These are phyloP conservation scores for Wasmannia auropunctata DNA, from an alignment of 1,140 invertebrate species.

Conservation along the genomic window DNA sequence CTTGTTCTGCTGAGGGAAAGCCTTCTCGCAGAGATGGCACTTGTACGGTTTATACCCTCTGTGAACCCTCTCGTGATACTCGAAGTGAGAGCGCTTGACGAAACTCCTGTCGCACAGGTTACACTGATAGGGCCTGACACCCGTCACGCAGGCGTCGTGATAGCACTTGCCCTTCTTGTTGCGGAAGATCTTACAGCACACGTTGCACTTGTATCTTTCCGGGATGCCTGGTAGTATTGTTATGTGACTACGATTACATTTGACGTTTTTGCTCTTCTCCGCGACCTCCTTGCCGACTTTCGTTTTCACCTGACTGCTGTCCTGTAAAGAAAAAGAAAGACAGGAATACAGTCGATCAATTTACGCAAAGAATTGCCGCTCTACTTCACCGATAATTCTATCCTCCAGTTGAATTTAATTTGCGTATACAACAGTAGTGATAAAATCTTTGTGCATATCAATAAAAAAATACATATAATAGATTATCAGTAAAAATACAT, in stretches of 20 bases:
- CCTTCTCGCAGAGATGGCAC: constrained; percentile 89
- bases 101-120: constrained; percentile 79
- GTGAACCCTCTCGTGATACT: constrained; percentile 88
- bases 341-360: not conserved
- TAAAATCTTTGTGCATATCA: not conserved
- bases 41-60: constrained; percentile 92
- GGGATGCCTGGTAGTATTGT: constrained; percentile 74
- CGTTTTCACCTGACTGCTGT: not conserved
- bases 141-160: constrained; percentile 80
- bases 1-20: constrained; percentile 82
- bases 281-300: constrained; percentile 12
- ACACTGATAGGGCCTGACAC: constrained; percentile 80
- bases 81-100: constrained; percentile 81
- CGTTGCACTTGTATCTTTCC: constrained; percentile 78
- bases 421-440: not conserved
- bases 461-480: constrained; percentile 7
- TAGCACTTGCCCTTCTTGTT: constrained; percentile 81
- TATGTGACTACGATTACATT: constrained; percentile 79
- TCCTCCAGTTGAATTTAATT: constrained; percentile 15
- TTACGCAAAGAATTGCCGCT: not conserved
- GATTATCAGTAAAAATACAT: no score
- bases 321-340: constrained; percentile 10
- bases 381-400: not conserved
- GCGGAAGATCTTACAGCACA: constrained; percentile 79
- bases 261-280: constrained; percentile 53